A percentile compares a stretch with the other conserved stretches of the same genome.
These are phyloP conservation scores for Leptinotarsa peninsularis DNA, from an alignment of 2,888 invertebrate species.

Conservation along the genomic window DNA sequence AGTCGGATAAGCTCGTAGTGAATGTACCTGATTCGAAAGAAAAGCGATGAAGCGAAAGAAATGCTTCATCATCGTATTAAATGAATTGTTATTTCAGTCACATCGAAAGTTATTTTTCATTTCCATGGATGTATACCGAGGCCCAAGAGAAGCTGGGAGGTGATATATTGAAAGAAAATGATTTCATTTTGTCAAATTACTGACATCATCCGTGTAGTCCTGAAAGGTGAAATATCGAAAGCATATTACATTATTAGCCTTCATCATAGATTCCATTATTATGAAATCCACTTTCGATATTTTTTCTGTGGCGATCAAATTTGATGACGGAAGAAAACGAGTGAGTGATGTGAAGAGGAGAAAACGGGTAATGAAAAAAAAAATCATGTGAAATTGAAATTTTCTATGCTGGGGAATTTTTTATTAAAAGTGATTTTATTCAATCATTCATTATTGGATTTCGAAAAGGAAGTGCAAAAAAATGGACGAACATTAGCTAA, in stretches of 20 bases:
- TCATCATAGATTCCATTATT: background rate
- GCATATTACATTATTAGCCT: background rate
- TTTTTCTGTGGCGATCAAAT: no score
- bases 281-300: no score
- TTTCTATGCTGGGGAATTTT: no score
- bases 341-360: no score
- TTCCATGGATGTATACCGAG: background rate
- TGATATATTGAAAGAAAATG: background rate
- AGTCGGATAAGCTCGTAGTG: background rate
- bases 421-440: no score
- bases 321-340: no score
- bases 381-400: no score
- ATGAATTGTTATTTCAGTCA: conserved; percentile 9
- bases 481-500: no score
- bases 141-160: background rate
- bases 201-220: background rate
- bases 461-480: no score
- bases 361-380: no score
- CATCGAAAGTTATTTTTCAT: conserved; percentile 8
- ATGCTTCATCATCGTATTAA: background rate
- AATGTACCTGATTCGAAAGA: background rate
- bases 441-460: no score
- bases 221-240: background rate
- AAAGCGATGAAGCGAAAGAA: background rate
- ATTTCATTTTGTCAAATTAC: background rate